These are phyloP conservation scores for Melanotaenia maccullochi DNA, from an alignment of 2,797 vertebrate species.

Conservation along the genomic window DNA sequence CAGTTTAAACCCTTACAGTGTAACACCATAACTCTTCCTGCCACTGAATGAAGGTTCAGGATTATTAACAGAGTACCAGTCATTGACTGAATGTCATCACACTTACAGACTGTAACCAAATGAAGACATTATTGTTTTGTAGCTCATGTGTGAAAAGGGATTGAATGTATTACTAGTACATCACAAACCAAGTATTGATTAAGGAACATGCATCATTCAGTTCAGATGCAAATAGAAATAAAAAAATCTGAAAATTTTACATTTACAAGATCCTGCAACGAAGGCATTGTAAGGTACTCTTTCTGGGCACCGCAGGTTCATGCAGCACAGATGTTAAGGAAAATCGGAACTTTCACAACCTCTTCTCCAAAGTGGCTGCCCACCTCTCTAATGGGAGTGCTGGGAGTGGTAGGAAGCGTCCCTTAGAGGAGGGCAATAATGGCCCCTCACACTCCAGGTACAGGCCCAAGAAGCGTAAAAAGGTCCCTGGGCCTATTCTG, in stretches of 20 bases:
- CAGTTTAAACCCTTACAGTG: too few species aligned
- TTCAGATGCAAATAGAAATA: constrained; percentile 92
- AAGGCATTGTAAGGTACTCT: constrained; percentile 98
- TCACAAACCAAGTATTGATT: constrained; percentile 83
- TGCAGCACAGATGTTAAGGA: constrained; percentile 95
- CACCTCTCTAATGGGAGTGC: constrained; percentile 80
- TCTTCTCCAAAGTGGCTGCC: constrained; percentile 83
- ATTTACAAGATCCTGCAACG: constrained; percentile 98
- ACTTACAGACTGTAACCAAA: neutral
- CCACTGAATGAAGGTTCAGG: too few species aligned
- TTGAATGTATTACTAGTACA: neutral
- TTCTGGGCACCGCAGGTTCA: constrained; percentile 98
- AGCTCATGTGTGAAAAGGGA: neutral
- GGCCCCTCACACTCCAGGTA: constrained; percentile 86
- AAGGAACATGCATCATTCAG: constrained; percentile 90
- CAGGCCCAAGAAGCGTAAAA: constrained; percentile 90
- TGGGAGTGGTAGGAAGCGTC: constrained; percentile 86
- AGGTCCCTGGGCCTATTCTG: constrained; percentile 83
- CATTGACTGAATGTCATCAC: neutral
- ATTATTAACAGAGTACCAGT: neutral
- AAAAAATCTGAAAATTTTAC: constrained; percentile 97
- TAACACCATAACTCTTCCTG: too few species aligned
- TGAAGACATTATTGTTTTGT: neutral
- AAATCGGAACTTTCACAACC: constrained; percentile 90
- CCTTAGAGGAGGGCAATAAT: constrained; percentile 91